Base-by-base conservation (phyloP, 2,888 invertebrate genomes). In the Mayetiola destructor region DNA sequence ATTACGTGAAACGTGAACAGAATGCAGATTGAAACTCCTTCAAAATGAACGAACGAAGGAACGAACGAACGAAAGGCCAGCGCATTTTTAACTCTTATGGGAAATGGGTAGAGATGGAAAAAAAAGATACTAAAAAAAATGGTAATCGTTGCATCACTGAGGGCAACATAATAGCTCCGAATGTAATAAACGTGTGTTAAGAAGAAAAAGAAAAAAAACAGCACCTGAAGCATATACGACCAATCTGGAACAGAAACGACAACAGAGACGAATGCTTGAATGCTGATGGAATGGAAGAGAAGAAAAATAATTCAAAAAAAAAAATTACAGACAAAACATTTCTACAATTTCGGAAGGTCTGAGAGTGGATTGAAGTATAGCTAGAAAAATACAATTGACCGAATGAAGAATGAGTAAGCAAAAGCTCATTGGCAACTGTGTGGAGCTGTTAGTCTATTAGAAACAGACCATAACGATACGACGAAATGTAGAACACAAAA, bases 361-460 rank as follows among this genome's bases (percentile, higher is more conserved):
- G 14, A 12, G n/a, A 37, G n/a, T 12, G 37, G n/a, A 37, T 4
- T n/a, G 37, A 16, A 48, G 48, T n/a, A 48, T 27, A n/a, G n/a
- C n/a, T n/a, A n/a, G n/a, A n/a, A 48, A 48, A 27, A 48, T 27
- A 48, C 48, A 48, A 48, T 48, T 48, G 48, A 48, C 48, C 48
- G 48, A 48, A 48, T 48, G 48, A 48, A 48, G 48, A 48, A 48
- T 48, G 48, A 48, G 48, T 48, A 27, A 48, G 48, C 48, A 27
- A n/a, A n/a, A n/a, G n/a, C n/a, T n/a, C n/a, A n/a, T n/a, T n/a
- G n/a, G n/a, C n/a, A n/a, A n/a, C n/a, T n/a, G n/a, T n/a, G n/a
- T n/a, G n/a, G n/a, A n/a, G n/a, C n/a, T n/a, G n/a, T n/a, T n/a
- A n/a, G n/a, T n/a, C n/a, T n/a, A n/a, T n/a, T n/a, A n/a, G n/a